Base-by-base conservation (phyloP, 1,140 invertebrate genomes). In the Lysiphlebus fabarum region DNA sequence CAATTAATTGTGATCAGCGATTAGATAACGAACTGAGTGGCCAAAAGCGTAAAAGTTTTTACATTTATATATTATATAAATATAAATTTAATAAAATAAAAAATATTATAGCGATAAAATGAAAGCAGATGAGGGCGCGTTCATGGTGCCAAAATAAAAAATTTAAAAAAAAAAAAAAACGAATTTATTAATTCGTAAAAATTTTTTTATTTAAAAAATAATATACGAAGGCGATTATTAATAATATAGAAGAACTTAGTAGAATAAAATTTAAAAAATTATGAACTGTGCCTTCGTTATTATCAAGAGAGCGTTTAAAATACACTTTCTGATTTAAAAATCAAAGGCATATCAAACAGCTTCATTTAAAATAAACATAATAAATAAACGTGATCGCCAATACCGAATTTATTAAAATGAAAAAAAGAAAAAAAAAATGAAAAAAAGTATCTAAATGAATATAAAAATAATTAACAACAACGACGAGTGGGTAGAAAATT, bases 21-120 rank as follows among this genome's bases (percentile, higher is more conserved):
- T 70, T 56, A 17, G 17, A 17, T 17, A 17, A 17, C 64, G 70
- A 75, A 78, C 75, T 75, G 69, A 78, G 75, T 78, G 75, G 76
- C 76, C 76, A 78, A 79, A 78, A 77, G 36, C 70, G 67, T 78
- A 77, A 78, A 73, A 72, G 68, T 76, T 78, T 77, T 77, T 75
- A 76, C 49, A 51, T 51, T 65, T 68, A 71, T 67, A 59, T 57
- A 60, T 60, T 66, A 75, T 77, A 75, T 75, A 38, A 57, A 57
- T 51, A 49, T 12, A 49, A 47, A 33, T 55, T 55, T 64, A 67
- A 62, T 66, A 61, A 63, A 63, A 11, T 42, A 26, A 56, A 36
- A 37, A 26, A 42, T 26, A 60, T 37, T 49, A 41, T 42, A 41
- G 62, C 40, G 62, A 48, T 5, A 56, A 57, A 57, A 61, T 33